Evolutionary conservation across 1,140 invertebrate species (phyloP).

Genomic region (Leptopilina boulardi): DNA sequence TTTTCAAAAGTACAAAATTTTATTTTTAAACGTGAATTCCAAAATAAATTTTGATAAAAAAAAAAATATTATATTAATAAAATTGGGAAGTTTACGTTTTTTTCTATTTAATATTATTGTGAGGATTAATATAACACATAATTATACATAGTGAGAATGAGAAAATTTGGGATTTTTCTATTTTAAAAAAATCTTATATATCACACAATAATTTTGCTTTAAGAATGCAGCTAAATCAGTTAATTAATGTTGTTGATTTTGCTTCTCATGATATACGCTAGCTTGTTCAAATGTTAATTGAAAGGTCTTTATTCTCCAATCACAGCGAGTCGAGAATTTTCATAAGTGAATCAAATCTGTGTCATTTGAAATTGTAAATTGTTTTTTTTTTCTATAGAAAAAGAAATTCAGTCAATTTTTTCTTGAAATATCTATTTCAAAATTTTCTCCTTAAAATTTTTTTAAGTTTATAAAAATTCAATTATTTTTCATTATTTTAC

Average conservation of each 20-base stretch:
- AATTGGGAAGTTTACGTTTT: too few relatives aligned
- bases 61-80: too few relatives aligned
- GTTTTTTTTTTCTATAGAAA: neutral
- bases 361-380: neutral
- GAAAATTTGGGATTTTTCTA: neutral
- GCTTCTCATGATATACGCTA: neutral
- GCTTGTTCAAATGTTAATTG: constrained; percentile 22
- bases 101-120: too few relatives aligned
- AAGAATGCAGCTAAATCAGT: constrained; percentile 22
- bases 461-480: too few relatives aligned
- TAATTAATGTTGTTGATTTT: constrained; percentile 26
- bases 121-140: too few relatives aligned
- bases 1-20: too few relatives aligned
- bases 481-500: too few relatives aligned
- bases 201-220: constrained; percentile 2
- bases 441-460: too few relatives aligned
- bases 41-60: too few relatives aligned
- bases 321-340: neutral
- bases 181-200: neutral
- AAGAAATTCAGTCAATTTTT: too few relatives aligned
- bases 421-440: too few relatives aligned
- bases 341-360: constrained; percentile 18
- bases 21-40: too few relatives aligned
- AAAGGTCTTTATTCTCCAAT: constrained; percentile 7
- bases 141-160: neutral